These are phyloP conservation scores for Plestiodon gilberti DNA, from an alignment of 2,113 vertebrate genomes.

Conservation along the genomic window DNA sequence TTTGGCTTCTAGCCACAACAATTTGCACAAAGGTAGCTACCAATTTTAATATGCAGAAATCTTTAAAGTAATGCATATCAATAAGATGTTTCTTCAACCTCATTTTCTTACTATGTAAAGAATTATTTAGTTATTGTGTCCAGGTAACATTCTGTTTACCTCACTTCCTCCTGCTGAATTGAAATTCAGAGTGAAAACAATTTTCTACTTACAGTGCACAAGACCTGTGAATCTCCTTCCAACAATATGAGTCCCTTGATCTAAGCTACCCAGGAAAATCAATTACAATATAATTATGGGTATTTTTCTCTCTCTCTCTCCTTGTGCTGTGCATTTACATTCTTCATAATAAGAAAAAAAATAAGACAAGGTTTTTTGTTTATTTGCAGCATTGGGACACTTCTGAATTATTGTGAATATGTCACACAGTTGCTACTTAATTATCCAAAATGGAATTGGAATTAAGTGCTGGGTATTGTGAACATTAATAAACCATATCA, in stretches of 20 bases:
- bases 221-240: neutral
- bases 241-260: neutral
- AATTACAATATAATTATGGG: conserved; percentile 18
- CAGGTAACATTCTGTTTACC: neutral
- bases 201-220: neutral
- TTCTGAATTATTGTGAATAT: neutral
- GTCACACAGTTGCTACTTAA: neutral
- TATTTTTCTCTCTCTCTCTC: neutral
- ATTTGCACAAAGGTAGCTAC: neutral
- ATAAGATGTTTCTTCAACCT: neutral
- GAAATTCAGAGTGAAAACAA: neutral
- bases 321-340: neutral
- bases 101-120: neutral
- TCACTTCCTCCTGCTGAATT: neutral
- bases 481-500: neutral
- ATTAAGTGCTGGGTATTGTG: neutral
- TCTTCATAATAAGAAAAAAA: conserved; percentile 7
- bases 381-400: neutral
- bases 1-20: too few species aligned
- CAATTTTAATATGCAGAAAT: neutral
- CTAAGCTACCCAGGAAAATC: neutral
- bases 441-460: neutral
- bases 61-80: neutral
- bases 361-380: neutral
- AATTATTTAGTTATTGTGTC: neutral